Conservation (phyloP, 1,140 invertebrate species). For the Bombus superbus region DNA sequence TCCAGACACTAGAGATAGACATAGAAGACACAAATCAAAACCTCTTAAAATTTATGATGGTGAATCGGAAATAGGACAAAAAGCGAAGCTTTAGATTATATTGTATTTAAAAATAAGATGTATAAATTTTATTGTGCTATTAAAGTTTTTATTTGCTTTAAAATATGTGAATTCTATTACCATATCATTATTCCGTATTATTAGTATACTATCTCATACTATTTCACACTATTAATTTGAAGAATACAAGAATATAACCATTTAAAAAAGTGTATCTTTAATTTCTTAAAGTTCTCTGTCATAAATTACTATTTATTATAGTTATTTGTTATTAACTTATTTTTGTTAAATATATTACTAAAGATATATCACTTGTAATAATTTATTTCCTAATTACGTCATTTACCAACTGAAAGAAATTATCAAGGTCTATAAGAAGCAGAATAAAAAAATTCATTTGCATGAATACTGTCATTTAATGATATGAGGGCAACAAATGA, state of each 20-base stretch:
- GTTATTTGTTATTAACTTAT: not conserved
- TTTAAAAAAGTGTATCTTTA: not conserved
- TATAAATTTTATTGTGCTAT: not conserved
- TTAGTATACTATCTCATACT: not conserved
- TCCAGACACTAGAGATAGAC: slow-evolving; percentile 56
- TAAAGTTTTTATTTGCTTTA: not conserved
- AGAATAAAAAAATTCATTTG: not conserved
- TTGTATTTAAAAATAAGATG: not conserved
- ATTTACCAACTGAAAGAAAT: not conserved
- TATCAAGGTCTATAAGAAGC: not conserved
- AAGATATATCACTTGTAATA: too few species aligned
- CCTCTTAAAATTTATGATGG: slow-evolving; percentile 53
- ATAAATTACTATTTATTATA: not conserved
- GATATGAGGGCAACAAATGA: not conserved
- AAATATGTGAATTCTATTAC: not conserved
- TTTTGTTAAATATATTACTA: too few species aligned
- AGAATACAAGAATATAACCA: not conserved
- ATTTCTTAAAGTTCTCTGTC: too few species aligned
- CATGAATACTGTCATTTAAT: not conserved
- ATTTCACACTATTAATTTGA: not conserved
- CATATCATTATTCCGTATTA: not conserved
- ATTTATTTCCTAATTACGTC: not conserved
- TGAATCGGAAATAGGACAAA: not conserved
- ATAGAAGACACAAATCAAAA: slow-evolving; percentile 37
- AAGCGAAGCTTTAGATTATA: not conserved